Base-by-base conservation (phyloP, 2,888 invertebrate species). In the Ligdia adustata region DNA sequence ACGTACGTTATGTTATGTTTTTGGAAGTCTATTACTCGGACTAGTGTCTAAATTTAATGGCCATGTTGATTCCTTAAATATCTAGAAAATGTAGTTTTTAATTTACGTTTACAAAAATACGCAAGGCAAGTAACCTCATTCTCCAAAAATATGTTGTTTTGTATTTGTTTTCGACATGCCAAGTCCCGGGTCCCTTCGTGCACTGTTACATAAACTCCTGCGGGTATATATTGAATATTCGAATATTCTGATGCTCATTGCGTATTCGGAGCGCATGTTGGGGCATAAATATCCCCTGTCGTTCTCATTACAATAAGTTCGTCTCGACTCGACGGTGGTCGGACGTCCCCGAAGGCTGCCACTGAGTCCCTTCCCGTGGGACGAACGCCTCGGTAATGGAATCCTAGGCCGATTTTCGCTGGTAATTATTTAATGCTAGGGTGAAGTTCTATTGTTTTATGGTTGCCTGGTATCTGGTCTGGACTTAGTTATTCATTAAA, bases 241-340 rank as follows among this genome's bases (percentile, higher is more conserved):
- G 55, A 39, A 53, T 55, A 57, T 53, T 53, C 49, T 38, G 41
- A 57, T 58, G 53, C 74, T 85, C 83, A 85, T 88, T 86, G 68
- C 51, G 73, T 87, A 89, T 89, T 86, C 89, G 69, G 80, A 75
- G 67, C 72, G 85, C 86, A 74, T 84, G 82, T 74, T 57, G 54
- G 55, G 80, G 83, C 89, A 88, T 88, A 90, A 90, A 88, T 89
- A 90, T 88, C 86, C 68, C 81, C 78, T 82, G 84, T 83, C 87
- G 79, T 71, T 63, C 85, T 87, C 86, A 86, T 88, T 88, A 88
- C 84, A 84, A 86, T 85, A 81, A 83, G 77, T 84, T 80, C 64
- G 81, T 75, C 75, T 65, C 27, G 31, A 26, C 22, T 32, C 28
- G 35, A 24, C 37, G 39, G 44, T 7, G 33, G 48, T 37, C 38